These are phyloP conservation scores for Tribolium madens DNA, from an alignment of 1,140 invertebrate genomes.

Conservation along the genomic window DNA sequence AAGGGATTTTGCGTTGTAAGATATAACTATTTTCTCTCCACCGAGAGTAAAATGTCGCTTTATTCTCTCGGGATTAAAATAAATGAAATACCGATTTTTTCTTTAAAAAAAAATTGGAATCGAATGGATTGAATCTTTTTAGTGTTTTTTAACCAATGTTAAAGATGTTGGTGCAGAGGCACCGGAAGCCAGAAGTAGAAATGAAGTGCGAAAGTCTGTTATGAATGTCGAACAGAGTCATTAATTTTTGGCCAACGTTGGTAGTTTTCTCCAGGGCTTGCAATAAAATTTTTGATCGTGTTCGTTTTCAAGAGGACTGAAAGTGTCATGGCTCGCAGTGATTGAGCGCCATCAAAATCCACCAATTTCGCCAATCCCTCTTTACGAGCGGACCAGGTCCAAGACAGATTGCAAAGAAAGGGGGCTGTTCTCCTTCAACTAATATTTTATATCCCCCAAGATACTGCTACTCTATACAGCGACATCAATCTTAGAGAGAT, in stretches of 20 bases:
- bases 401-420: constrained; percentile 55
- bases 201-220: constrained; percentile 20
- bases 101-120: not conserved
- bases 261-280: constrained; percentile 12
- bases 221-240: constrained; percentile 31
- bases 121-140: no score
- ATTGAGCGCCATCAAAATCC: constrained; percentile 61
- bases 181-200: constrained; percentile 1
- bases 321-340: constrained; percentile 53
- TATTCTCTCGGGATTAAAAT: no score
- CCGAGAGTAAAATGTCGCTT: no score
- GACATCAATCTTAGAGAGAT: constrained; percentile 43
- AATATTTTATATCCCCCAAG: constrained; percentile 46
- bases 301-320: constrained; percentile 23
- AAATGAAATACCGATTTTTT: no score
- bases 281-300: constrained; percentile 27
- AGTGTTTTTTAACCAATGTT: no score
- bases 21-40: no score
- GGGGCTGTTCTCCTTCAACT: constrained; percentile 37
- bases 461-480: constrained; percentile 43
- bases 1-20: no score
- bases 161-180: constrained; percentile 6
- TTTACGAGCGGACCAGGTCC: constrained; percentile 52
- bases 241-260: constrained; percentile 31
- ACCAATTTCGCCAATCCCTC: constrained; percentile 58